phyloP scores from a whole-genome alignment of 2,113 vertebrate genomes.

The Meles meles region DNA sequence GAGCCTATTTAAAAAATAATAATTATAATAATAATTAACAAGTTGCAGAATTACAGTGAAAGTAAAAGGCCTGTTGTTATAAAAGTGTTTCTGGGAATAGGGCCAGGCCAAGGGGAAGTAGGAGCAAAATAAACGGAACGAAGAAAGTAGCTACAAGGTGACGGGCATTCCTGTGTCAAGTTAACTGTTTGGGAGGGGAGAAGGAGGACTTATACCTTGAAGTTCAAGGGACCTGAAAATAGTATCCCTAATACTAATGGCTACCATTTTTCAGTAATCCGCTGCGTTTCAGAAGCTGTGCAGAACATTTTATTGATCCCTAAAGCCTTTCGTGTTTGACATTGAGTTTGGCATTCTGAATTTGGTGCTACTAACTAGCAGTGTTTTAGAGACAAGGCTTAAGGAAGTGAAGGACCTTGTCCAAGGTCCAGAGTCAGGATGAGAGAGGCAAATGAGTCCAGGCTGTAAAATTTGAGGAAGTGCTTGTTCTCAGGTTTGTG shows the following conservation, averaged over 20 bases:
- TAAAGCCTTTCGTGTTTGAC: background rate
- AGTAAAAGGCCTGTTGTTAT: background rate
- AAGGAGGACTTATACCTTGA: background rate
- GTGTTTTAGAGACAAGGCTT: background rate
- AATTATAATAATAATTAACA: background rate
- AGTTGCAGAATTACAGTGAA: background rate
- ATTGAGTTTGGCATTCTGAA: background rate
- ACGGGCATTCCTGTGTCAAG: background rate
- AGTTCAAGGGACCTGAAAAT: background rate
- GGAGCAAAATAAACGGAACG: background rate
- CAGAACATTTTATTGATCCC: background rate
- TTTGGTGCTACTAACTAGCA: background rate
- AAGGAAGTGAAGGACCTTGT: background rate
- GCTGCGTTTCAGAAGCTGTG: background rate
- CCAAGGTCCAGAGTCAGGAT: background rate
- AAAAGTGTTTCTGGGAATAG: background rate
- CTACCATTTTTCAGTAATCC: background rate
- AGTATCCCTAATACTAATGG: background rate
- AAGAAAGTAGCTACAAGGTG: background rate
- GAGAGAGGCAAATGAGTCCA: background rate
- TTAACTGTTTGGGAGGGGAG: no score
- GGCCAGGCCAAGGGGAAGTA: background rate
- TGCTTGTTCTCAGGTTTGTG: background rate
- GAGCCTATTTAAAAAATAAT: background rate
- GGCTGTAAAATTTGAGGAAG: background rate